A percentile compares a stretch with the other conserved stretches of the same genome.
Evolutionary conservation across 1,140 invertebrate species (phyloP).

Genomic region (Ips nitidus): DNA sequence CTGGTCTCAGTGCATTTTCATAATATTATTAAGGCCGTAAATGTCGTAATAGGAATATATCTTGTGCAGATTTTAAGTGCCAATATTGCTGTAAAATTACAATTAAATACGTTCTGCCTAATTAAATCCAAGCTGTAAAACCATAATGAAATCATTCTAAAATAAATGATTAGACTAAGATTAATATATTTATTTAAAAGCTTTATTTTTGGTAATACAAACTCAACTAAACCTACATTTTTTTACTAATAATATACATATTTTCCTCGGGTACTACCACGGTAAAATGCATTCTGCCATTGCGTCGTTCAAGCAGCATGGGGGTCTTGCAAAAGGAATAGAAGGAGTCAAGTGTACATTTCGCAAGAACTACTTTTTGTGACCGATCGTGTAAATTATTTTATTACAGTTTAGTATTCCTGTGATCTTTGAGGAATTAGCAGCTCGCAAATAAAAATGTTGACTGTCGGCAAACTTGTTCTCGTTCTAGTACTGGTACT

Average conservation of each 20-base stretch:
- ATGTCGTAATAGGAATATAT: background rate
- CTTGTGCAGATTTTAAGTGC: background rate
- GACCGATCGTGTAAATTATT: constrained; percentile 19
- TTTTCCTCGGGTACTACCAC: background rate
- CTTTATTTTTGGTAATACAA: background rate
- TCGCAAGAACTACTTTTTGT: constrained; percentile 20
- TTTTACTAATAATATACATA: background rate
- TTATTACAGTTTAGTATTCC: constrained; percentile 7
- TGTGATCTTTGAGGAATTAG: background rate
- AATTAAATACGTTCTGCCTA: background rate
- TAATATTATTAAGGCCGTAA: background rate
- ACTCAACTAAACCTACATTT: background rate
- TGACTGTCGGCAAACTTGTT: constrained; percentile 8
- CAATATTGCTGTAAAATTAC: background rate
- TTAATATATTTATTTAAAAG: background rate
- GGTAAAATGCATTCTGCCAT: background rate
- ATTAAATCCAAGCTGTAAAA: background rate
- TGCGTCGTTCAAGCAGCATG: background rate
- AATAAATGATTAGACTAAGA: background rate
- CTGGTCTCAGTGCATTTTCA: background rate
- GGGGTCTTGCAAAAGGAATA: constrained; percentile 1
- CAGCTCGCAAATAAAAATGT: constrained; percentile 13
- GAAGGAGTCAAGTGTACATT: constrained; percentile 18
- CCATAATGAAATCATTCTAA: background rate
- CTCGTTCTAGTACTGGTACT: background rate